phyloP scores from a whole-genome alignment of 1,140 invertebrate genomes.

The Episyrphus balteatus region DNA sequence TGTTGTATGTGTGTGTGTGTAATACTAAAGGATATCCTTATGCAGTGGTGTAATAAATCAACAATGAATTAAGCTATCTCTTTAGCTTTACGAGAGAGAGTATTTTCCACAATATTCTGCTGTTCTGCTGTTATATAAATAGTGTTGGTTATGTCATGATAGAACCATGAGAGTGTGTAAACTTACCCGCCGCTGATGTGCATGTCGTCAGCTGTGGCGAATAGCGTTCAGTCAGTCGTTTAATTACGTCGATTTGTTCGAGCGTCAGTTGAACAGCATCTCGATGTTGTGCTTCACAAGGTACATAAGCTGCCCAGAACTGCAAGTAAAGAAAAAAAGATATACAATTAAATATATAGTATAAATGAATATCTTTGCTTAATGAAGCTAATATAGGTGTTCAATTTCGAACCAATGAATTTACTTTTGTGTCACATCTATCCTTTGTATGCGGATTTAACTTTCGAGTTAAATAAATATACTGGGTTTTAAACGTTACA shows the following conservation, averaged over 20 bases:
- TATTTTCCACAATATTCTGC: too few species aligned
- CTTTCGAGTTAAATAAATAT: too few species aligned
- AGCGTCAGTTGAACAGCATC: conserved; percentile 69
- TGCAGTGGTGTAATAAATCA: too few species aligned
- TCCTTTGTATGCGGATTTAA: too few species aligned
- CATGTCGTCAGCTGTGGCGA: conserved; percentile 52
- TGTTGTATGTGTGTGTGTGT: too few species aligned
- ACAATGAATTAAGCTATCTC: too few species aligned
- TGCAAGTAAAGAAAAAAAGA: conserved; percentile 35
- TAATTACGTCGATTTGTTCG: conserved; percentile 73
- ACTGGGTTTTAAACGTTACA: too few species aligned
- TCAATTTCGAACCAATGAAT: too few species aligned
- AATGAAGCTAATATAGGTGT: too few species aligned
- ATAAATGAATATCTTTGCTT: neutral
- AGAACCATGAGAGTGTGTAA: neutral
- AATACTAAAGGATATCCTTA: too few species aligned
- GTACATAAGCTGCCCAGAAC: conserved; percentile 86
- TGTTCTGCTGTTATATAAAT: neutral
- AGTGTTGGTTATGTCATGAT: neutral
- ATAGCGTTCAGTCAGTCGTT: conserved; percentile 58
- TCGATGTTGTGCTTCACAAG: conserved; percentile 68
- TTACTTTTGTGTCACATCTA: too few species aligned
- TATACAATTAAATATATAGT: neutral
- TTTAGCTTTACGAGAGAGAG: too few species aligned
- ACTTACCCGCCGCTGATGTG: conserved; percentile 56